Conservation (phyloP, 2,888 invertebrate genomes). For the Physocephala rufipes region DNA sequence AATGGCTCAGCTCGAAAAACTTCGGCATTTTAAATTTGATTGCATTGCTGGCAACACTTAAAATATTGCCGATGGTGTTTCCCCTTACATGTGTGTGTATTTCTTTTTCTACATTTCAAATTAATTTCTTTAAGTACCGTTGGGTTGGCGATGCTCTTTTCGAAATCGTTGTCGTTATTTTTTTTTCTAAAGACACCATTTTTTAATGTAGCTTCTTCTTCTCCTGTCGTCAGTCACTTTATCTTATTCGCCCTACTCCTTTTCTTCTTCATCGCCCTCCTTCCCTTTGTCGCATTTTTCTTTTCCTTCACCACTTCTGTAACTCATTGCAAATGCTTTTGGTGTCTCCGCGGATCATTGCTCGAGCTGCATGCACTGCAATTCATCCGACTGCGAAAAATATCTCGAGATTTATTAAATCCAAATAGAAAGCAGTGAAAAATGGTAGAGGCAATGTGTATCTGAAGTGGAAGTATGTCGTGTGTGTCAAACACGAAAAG, state of each 20-base stretch:
- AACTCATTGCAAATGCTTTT: background rate
- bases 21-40: background rate
- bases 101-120: background rate
- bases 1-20: background rate
- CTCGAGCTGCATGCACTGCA: slow-evolving; percentile 8
- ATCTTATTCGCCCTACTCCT: too few relatives aligned
- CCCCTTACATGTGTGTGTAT: background rate
- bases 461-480: background rate
- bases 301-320: too few relatives aligned
- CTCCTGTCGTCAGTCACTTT: too few relatives aligned
- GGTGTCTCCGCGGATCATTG: slow-evolving; percentile 29
- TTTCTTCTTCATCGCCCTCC: background rate
- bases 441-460: too few relatives aligned
- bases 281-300: background rate
- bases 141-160: background rate
- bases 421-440: background rate
- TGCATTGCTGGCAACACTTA: slow-evolving; percentile 22
- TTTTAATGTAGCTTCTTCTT: background rate
- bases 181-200: background rate
- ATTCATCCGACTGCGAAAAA: slow-evolving; percentile 17
- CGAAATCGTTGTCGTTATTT: too few relatives aligned
- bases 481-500: background rate
- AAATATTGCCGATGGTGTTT: background rate
- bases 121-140: slow-evolving; percentile 32
- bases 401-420: slow-evolving; percentile 23